Percentiles rank a stretch among this genome's conserved stretches.
phyloP scores from a whole-genome alignment of 1,140 invertebrate genomes.

The Drosophila subpulchrella region DNA sequence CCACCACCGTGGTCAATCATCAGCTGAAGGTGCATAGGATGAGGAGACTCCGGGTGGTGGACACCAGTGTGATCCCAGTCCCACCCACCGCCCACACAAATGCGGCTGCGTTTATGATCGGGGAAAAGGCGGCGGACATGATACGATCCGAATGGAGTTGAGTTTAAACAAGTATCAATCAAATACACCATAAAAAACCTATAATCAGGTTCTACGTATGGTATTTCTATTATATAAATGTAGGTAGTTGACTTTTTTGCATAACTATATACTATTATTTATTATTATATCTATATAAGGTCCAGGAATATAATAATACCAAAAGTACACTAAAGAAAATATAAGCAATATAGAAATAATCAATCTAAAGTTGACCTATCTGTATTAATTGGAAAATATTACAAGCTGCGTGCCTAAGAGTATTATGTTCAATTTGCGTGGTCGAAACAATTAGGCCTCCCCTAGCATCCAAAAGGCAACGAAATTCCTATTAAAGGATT shows the following conservation, averaged over 20 bases:
- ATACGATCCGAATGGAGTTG: slow-evolving; percentile 89
- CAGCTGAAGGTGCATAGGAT: slow-evolving; percentile 90
- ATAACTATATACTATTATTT: too few species aligned
- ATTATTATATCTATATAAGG: not conserved
- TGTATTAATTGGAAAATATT: not conserved
- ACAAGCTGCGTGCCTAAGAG: not conserved
- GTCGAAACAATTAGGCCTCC: not conserved
- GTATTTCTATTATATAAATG: not conserved
- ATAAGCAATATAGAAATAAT: too few species aligned
- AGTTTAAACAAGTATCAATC: not conserved
- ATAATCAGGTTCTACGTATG: not conserved
- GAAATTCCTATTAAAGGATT: slow-evolving; percentile 5
- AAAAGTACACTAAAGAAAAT: not conserved
- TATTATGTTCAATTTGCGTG: not conserved
- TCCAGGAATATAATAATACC: not conserved
- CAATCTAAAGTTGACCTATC: too few species aligned
- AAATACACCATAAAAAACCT: not conserved
- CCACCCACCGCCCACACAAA: slow-evolving; percentile 90
- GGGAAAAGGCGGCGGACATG: slow-evolving; percentile 94
- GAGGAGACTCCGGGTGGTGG: slow-evolving; percentile 89
- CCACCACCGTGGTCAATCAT: slow-evolving; percentile 90
- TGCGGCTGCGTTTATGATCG: slow-evolving; percentile 93
- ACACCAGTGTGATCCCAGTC: slow-evolving; percentile 91
- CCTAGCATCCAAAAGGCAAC: not conserved
- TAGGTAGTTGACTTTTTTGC: too few species aligned